phyloP scores from a whole-genome alignment of 2,113 vertebrate genomes.

The Oriolus oriolus region DNA sequence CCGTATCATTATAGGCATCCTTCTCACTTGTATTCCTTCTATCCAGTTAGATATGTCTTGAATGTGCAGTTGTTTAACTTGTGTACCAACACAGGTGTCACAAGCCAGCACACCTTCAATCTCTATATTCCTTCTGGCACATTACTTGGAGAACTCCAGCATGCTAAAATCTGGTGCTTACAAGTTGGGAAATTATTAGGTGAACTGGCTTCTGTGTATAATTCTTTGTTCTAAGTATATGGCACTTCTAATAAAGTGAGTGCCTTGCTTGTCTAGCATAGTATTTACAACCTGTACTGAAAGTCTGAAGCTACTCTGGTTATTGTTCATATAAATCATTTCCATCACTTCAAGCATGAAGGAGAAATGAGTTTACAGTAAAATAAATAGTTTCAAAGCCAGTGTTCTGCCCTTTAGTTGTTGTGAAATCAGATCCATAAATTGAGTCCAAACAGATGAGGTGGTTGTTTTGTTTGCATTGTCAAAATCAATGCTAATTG shows the following conservation, averaged over 20 bases:
- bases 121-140: background rate
- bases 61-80: background rate
- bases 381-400: background rate
- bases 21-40: background rate
- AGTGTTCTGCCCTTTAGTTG: background rate
- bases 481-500: background rate
- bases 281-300: background rate
- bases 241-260: background rate
- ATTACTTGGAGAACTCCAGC: background rate
- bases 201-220: background rate
- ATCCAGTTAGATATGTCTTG: background rate
- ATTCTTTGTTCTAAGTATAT: background rate
- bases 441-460: background rate
- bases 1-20: rapidly evolving
- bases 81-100: background rate
- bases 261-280: background rate
- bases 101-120: background rate
- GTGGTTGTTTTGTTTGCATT: background rate
- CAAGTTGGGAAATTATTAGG: background rate
- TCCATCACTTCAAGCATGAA: background rate
- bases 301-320: background rate
- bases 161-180: background rate
- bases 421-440: background rate
- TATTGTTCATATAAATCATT: background rate
- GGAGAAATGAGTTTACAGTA: background rate